Base-by-base conservation (phyloP, 2,113 vertebrate genomes). In the Procavia capensis region DNA sequence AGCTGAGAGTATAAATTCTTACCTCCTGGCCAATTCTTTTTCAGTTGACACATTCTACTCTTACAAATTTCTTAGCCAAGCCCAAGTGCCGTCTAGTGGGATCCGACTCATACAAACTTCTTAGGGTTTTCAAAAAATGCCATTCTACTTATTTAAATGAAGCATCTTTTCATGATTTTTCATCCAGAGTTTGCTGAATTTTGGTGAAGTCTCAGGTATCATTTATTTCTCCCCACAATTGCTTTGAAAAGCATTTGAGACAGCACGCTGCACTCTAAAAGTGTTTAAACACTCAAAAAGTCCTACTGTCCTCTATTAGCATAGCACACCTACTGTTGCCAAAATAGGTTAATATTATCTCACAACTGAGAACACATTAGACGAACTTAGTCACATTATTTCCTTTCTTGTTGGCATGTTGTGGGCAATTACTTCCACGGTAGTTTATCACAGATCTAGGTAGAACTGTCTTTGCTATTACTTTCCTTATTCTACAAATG, bases 41-140 rank as follows among this genome's bases (percentile, higher is more conserved):
- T 88, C 41, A 64, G 1, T 78, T 72, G 78, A 61, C 83, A 68
- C 3, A 72, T 85, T 61, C 17, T 74, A 7, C 34, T 9, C 31
- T 82, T 86, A 50, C 2, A 85, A 47, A 75, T 88, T 82, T 94
- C 41, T n/a, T n/a, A n/a, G n/a, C n/a, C n/a, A n/a, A n/a, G n/a
- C n/a, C n/a, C n/a, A n/a, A n/a, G n/a, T n/a, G n/a, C n/a, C n/a
- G n/a, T n/a, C n/a, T n/a, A n/a, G n/a, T n/a, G n/a, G n/a, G n/a
- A 72, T 85, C 54, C 17, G 66, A 7, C 34, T 9, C 31, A 78
- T 86, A 50, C 2, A 85, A 47, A 75, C 41, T 85, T 34, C 20
- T 85, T 91, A 82, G n/a, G 31, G n/a, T 75, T 80, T 93, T 75
- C 64, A 57, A 64, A 75, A 88, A 45, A n/a, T 31, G 24, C 1